Conservation (phyloP, 2,797 vertebrate genomes). For the Fringilla coelebs region DNA sequence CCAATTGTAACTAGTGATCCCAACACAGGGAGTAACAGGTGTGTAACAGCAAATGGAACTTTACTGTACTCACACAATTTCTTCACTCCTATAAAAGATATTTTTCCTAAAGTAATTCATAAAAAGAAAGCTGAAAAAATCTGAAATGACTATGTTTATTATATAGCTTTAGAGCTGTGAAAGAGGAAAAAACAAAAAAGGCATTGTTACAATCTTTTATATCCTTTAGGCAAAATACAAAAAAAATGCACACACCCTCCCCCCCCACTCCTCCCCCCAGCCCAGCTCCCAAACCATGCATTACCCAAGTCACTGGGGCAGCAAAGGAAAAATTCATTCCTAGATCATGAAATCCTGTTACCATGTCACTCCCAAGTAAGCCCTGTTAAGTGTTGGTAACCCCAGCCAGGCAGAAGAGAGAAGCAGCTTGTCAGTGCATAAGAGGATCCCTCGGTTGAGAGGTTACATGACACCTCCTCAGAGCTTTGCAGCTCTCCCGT, state of each 20-base stretch:
- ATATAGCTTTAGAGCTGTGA: neutral
- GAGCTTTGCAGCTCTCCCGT: neutral
- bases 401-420: neutral
- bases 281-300: neutral
- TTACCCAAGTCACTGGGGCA: neutral
- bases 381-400: neutral
- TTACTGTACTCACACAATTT: neutral
- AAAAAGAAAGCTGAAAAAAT: neutral
- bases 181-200: neutral
- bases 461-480: constrained; percentile 26
- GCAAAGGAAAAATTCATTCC: neutral
- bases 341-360: neutral
- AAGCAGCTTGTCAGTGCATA: neutral
- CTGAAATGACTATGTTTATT: neutral
- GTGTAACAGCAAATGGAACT: neutral
- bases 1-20: neutral
- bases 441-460: neutral
- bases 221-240: neutral
- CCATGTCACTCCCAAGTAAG: neutral
- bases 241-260: neutral
- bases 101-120: neutral
- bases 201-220: neutral
- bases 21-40: neutral
- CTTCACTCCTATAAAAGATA: neutral
- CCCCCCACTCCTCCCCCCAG: fast-evolving